Evolutionary conservation across 2,797 vertebrate species (phyloP).

Genomic region (Hydrocynus forskahlii): DNA sequence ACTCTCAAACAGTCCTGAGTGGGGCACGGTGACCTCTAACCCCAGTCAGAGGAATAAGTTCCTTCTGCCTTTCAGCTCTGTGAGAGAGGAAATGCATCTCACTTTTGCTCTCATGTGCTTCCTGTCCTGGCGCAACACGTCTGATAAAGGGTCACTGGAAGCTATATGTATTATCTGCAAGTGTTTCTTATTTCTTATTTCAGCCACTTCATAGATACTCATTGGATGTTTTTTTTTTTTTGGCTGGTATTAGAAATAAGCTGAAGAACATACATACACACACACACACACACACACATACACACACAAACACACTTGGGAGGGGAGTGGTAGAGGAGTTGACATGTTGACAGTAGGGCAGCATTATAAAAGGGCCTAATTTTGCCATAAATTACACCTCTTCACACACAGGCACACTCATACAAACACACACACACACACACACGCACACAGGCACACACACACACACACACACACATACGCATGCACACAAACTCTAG

Average conservation of each 20-base stretch:
- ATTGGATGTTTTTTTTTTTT: background rate
- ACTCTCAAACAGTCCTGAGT: slow-evolving; percentile 36
- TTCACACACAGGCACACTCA: too few species aligned
- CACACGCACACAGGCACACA: slow-evolving; percentile 7
- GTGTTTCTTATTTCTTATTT: too few species aligned
- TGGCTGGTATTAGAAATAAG: background rate
- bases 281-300: background rate
- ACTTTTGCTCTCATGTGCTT: background rate
- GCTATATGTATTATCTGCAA: background rate
- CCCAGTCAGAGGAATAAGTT: slow-evolving; percentile 29
- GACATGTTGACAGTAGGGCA: too few species aligned
- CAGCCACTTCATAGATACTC: too few species aligned
- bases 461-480: slow-evolving; percentile 7
- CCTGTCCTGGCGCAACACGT: background rate
- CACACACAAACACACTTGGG: too few species aligned
- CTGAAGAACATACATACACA: too few species aligned
- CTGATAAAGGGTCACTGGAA: background rate
- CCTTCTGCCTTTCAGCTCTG: slow-evolving; percentile 20
- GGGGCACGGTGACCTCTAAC: slow-evolving; percentile 47
- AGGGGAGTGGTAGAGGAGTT: too few species aligned
- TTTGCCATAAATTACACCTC: too few species aligned
- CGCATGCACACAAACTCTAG: background rate
- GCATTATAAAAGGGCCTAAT: too few species aligned
- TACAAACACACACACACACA: background rate
- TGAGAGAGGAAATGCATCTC: background rate